Evolutionary conservation across 2,797 vertebrate species (phyloP), one percentile per base, ranked within the genome.

Genomic region (Anguilla marmorata): DNA sequence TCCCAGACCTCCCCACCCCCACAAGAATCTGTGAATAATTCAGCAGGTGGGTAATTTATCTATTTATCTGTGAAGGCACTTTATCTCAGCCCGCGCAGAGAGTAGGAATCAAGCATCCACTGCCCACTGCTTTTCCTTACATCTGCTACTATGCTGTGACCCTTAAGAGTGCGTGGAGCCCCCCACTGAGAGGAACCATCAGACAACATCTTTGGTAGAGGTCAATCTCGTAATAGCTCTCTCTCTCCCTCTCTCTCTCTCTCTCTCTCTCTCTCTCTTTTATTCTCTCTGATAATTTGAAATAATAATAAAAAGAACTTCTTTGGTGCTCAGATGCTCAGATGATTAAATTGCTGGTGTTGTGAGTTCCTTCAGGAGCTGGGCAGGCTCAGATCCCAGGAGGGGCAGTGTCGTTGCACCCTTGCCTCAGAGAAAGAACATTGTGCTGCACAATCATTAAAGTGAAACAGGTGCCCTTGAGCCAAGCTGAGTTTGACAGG

Each of bases 181-280:
- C 63, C 72, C 30, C 72, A 76, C 33, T 16, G 72, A 76, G 72
- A 76, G 72, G 33, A 16, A 37, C 27, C 24, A 76, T 76, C 72
- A 37, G 72, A 76, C 72, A 76, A 16, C 72, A 33, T 33, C 72
- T 76, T 30, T 76, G 72, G 37, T 76, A 69, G 63, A 69, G 63
- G 63, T 69, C 24, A 69, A 27, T 27, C 63, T 69, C 63, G 8
- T n/a, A 27, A 24, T 5, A 24, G n/a, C 63, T 69, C 63, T 27
- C 63, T 69, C 63, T 69, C 63, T 66, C 63, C 7, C 63, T 7
- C 21, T 27, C 63, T 27, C 63, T 9, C 21, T 66, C 63, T 66
- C n/a, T n/a, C n/a, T n/a, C n/a, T n/a, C n/a, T 24, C 63, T 66
- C 63, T 66, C 63, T 66, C 24, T 66, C 63, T 66, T 21, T 8